Base-by-base conservation (phyloP, 2,797 vertebrate species). In the Neosilurus hyrtlii region DNA sequence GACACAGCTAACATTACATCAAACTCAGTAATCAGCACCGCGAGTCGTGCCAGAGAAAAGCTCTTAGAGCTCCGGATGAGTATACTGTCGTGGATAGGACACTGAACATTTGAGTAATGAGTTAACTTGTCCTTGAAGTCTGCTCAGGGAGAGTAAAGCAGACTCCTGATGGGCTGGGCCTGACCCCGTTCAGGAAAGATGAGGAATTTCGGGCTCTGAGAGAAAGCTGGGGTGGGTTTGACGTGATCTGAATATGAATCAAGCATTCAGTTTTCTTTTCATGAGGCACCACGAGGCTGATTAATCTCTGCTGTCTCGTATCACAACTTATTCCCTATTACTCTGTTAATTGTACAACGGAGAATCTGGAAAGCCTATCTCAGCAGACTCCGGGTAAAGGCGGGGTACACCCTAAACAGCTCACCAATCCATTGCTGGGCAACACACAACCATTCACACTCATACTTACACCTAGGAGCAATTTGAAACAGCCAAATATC, bases 61-160 rank as follows among this genome's bases (percentile, higher is more conserved):
- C 63, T 51, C 63, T 75, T 10, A 43, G 18, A 8, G 24, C 2
- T 16, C 15, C 43, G 24, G 30, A 35, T 35, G 30, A 68, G 12
- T 24, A 18, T 14, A 56, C 4, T 0, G 7, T 73, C 82, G 66
- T 7, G 51, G 61, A 80, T 43, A 57, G 14, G 49, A 65, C 59
- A 56, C 43, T 63, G 18, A 26, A 56, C 26, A 5, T n/a, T 54
- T n/a, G 30, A 66, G 35, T 59, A 76, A 65, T 22, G 8, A 18
- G 24, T 77, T 57, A 68, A 67, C 61, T 75, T 70, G 82, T 61
- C 70, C 80, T 79, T 79, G 37, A 57, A 61, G 65, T 67, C 63
- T 56, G 61, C 67, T 79, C 54, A 24, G 52, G 65, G 8, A 18
- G 68, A 26, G 62, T n/a, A 75, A 52, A 30, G 24, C 67, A 15